Evolutionary conservation across 1,140 invertebrate species (phyloP).

Genomic region (Geopemphigus sp.): DNA sequence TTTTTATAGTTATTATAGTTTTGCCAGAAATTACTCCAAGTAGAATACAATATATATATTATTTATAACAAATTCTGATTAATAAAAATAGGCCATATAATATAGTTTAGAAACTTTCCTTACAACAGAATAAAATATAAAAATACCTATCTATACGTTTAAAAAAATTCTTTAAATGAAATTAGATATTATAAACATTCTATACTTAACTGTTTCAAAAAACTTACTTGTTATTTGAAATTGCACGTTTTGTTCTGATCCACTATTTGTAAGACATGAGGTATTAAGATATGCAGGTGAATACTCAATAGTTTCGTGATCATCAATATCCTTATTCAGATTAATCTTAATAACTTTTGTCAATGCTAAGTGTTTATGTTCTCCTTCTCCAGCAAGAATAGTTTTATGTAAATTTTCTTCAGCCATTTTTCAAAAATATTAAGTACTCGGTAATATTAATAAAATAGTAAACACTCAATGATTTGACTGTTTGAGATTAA

Average conservation of each 20-base stretch:
- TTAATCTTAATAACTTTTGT: constrained; percentile 17
- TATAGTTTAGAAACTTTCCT: too few relatives aligned
- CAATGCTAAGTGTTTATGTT: constrained; percentile 10
- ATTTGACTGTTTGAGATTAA: background rate
- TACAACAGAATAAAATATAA: too few relatives aligned
- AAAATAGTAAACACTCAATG: background rate
- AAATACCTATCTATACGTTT: too few relatives aligned
- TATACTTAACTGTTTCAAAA: background rate
- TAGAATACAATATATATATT: too few relatives aligned
- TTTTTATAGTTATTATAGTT: too few relatives aligned
- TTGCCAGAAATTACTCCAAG: too few relatives aligned
- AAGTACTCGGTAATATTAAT: background rate
- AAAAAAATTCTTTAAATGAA: too few relatives aligned
- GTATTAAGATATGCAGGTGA: constrained; percentile 16
- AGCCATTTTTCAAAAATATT: constrained; percentile 1
- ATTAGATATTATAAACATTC: too few relatives aligned
- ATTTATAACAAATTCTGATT: too few relatives aligned
- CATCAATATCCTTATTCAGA: background rate
- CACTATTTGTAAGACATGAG: background rate
- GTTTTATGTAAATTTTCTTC: background rate
- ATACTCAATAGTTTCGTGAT: background rate
- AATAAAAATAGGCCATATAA: too few relatives aligned
- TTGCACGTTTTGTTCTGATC: background rate
- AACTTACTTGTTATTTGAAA: constrained; percentile 20
- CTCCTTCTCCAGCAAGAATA: too few relatives aligned